A percentile compares a stretch with the other conserved stretches of the same genome.
Evolutionary conservation across 2,113 vertebrate species (phyloP).

Genomic region (Pimephales promelas): DNA sequence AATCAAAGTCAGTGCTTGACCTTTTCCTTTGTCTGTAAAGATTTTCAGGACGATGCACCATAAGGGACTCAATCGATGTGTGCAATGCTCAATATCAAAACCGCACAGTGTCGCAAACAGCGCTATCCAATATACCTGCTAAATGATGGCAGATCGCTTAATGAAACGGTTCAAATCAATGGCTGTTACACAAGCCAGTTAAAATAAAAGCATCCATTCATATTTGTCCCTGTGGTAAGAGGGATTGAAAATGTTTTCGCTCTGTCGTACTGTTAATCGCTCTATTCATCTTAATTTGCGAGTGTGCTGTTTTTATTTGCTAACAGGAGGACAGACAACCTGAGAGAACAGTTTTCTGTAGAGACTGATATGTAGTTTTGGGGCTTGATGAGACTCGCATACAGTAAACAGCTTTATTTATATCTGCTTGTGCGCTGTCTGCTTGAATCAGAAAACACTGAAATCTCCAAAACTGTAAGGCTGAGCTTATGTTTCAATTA

Average conservation of each 20-base stretch:
- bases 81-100: conserved; percentile 17
- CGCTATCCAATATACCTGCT: not conserved
- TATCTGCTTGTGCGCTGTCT: not conserved
- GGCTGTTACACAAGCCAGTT: conserved; percentile 31
- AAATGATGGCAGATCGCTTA: conserved; percentile 31
- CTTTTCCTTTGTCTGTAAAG: conserved; percentile 41
- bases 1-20: not conserved
- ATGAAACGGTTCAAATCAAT: conserved; percentile 39
- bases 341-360: conserved; percentile 7
- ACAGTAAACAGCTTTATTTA: not conserved
- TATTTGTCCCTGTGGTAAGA: conserved; percentile 29
- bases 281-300: conserved; percentile 39
- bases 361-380: not conserved
- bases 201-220: conserved; percentile 36
- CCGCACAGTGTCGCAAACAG: not conserved
- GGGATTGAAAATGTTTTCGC: conserved; percentile 9
- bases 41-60: conserved; percentile 8
- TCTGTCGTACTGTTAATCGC: conserved; percentile 19
- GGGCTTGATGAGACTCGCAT: not conserved
- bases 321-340: not conserved
- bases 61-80: conserved; percentile 24
- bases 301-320: conserved; percentile 30
- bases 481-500: not conserved
- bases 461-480: not conserved
- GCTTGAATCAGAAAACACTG: not conserved